Conservation (phyloP, 2,888 invertebrate species). For the Ornithoptera priamus region DNA sequence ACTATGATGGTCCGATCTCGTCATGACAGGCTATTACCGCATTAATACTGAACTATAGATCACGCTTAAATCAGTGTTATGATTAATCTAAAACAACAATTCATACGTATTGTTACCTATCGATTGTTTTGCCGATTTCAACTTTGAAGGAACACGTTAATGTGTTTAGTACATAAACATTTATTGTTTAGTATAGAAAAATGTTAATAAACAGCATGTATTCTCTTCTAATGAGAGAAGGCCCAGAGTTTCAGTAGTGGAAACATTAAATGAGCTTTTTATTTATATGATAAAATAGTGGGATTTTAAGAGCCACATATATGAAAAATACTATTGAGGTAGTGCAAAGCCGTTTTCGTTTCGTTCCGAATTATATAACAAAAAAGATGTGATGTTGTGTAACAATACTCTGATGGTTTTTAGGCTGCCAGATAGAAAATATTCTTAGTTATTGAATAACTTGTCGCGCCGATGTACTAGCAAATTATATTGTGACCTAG, state of each 20-base stretch:
- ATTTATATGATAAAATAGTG: not conserved
- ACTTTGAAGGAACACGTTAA: not conserved
- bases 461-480: no score
- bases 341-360: no score
- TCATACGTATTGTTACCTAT: no score
- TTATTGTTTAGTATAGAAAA: not conserved
- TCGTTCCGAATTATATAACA: no score
- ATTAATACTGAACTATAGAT: not conserved
- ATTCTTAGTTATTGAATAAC: no score
- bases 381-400: not conserved
- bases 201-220: no score
- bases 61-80: not conserved
- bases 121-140: not conserved
- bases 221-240: no score
- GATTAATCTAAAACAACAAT: not conserved
- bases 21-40: not conserved
- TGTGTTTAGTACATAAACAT: not conserved
- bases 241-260: no score
- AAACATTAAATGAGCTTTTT: no score
- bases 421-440: not conserved
- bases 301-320: not conserved
- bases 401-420: not conserved
- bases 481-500: no score
- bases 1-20: not conserved
- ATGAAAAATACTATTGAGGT: no score